Percentiles rank a stretch among this genome's conserved stretches.
Conservation (phyloP, 2,888 invertebrate genomes). For the Drosophila phalerata region DNA sequence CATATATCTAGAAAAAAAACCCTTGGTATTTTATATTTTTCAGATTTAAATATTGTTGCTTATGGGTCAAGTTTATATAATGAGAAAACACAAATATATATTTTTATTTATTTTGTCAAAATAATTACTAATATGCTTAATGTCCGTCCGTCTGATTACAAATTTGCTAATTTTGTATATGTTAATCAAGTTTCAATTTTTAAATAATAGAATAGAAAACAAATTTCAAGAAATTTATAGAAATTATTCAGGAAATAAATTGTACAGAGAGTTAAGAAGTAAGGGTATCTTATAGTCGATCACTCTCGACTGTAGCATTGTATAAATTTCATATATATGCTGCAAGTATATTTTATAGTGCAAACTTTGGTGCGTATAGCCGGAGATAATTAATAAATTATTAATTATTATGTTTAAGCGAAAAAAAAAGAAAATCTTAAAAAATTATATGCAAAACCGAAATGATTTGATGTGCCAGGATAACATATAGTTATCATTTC, state of each 20-base stretch:
- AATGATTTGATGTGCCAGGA: not conserved
- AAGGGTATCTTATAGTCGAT: not conserved
- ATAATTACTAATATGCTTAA: not conserved
- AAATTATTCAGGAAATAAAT: not conserved
- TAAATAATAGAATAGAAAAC: not conserved
- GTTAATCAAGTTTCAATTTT: not conserved
- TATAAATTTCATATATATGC: not conserved
- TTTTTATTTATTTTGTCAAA: not conserved
- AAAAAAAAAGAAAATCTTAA: not conserved
- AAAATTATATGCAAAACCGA: not conserved
- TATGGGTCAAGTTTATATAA: not conserved
- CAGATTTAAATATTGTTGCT: not conserved
- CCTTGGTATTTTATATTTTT: not conserved
- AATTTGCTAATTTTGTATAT: not conserved
- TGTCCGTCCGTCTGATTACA: not conserved
- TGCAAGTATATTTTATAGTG: constrained; percentile 17
- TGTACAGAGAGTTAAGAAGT: not conserved
- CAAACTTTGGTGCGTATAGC: constrained; percentile 15
- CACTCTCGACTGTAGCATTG: not conserved
- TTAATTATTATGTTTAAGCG: constrained; percentile 14
- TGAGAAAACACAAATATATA: not conserved
- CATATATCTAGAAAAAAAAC: too few relatives aligned
- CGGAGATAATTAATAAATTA: constrained; percentile 20
- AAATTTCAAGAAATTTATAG: not conserved
- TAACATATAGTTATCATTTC: constrained; percentile 28